Conservation (phyloP, 1,140 invertebrate species). For the Anagrus nilaparvatae region DNA sequence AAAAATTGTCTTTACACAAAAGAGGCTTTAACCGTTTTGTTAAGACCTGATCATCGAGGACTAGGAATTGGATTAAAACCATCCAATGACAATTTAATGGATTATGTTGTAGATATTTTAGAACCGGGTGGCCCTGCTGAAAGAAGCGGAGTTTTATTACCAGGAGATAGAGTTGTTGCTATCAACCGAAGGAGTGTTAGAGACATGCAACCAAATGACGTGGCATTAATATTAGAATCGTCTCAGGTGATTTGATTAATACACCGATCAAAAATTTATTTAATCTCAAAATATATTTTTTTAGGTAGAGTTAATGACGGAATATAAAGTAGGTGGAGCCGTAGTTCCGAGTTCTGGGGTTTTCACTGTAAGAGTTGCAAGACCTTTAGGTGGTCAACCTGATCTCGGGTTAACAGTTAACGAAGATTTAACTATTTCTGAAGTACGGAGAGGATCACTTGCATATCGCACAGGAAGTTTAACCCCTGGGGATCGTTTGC, state of each 20-base stretch:
- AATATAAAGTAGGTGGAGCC: constrained; percentile 89
- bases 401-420: constrained; percentile 82
- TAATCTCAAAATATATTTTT: constrained; percentile 5
- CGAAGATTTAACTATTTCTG: constrained; percentile 66
- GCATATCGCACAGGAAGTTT: constrained; percentile 83
- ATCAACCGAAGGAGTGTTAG: constrained; percentile 46
- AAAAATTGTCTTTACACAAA: constrained; percentile 31
- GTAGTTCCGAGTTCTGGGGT: constrained; percentile 83
- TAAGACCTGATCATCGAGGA: constrained; percentile 38
- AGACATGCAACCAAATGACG: constrained; percentile 32
- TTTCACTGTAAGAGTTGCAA: constrained; percentile 81
- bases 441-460: constrained; percentile 79
- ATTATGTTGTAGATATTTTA: constrained; percentile 33
- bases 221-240: constrained; percentile 32
- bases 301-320: constrained; percentile 58
- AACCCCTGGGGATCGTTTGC: constrained; percentile 71
- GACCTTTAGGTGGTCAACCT: constrained; percentile 50
- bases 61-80: constrained; percentile 32
- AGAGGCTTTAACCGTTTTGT: constrained; percentile 33
- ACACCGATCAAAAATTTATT: not conserved
- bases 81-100: constrained; percentile 30
- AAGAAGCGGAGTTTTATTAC: constrained; percentile 53
- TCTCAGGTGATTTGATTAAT: constrained; percentile 25
- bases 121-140: constrained; percentile 48
- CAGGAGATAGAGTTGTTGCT: constrained; percentile 56